Base-by-base conservation (phyloP, 2,113 vertebrate species). In the Tragelaphus imberbis region DNA sequence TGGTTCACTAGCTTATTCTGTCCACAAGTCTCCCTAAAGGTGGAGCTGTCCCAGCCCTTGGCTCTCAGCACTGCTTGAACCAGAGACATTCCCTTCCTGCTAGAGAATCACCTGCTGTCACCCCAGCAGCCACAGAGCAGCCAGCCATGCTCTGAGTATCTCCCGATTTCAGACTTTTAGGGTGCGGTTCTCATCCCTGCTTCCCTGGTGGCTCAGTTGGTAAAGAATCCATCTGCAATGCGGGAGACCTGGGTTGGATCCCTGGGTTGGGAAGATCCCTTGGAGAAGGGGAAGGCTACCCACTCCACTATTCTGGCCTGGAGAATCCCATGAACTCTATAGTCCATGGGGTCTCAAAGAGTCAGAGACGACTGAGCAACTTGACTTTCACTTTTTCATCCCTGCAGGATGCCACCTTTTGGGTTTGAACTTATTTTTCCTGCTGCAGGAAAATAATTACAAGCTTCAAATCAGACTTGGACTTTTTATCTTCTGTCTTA, bases 41-140 rank as follows among this genome's bases (percentile, higher is more conserved):
- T 16, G 0, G 21, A 36, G 23, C 6, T 6, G 1, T 0, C 33
- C 28, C 2, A 7, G 1, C 3, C 25, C 3, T 16, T 33, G 12
- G 23, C 77, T 80, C 47, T 55, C 30, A 55, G 7, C 36, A 8
- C 17, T 0, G 0, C n/a, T 30, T 27, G 44, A 85, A 17, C 27
- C 25, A 90, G 77, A 79, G 4, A 81, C 12, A 44, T 28, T 10
- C 2, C 11, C 17, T 61, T 92, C 36, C 56, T 47, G n/a, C 1
- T 51, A 1, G 5, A 1, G 5, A 30, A 53, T 53, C 47, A 81
- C 28, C 28, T 51, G 28, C 25, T 6, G n/a, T 17, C 36, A 9
- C 30, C 5, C 79, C 28, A 47, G 40, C 51, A 40, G 58, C 82
- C 47, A 10, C 4, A 27, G 13, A 51, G 28, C 13, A 13, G 28